Evolutionary conservation across 2,797 vertebrate species (phyloP), one percentile per base, ranked within the genome.

Genomic region (Simalia tracyae): DNA sequence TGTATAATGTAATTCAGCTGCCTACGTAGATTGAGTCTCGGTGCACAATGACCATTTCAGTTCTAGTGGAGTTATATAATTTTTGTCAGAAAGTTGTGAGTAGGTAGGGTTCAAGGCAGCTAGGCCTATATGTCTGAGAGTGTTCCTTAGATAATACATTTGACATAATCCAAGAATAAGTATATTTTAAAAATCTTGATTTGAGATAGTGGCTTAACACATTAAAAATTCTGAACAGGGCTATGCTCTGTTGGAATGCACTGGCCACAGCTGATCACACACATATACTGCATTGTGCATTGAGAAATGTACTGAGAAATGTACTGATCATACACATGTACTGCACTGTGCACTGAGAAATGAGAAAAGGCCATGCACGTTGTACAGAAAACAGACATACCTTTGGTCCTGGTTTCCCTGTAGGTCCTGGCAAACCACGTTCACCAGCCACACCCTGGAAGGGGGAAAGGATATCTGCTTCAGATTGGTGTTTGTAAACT

Each of bases 331-430:
- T 2, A 36, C 36, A 63, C 9, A 72, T 3, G 15, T 36, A 5
- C 61, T 50, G 4, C 31, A 89, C 4, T 24, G 15, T 9, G 5
- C 12, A 89, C 26, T 26, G n/a, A 87, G 84, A 87, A 90, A 84
- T n/a, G 26, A 42, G n/a, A n/a, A 4, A 42, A 63, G 28, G 68
- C 36, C 31, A 89, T 15, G 24, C 7, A 15, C 14, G 42, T 1
- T 2, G 2, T 54, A 59, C 1, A 15, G 24, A 84, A 64, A 59
- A 64, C 24, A 90, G 50, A n/a, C 94, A 94, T 96, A 99, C 99
- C 98, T 99, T 99, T 54, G 98, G 97, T 92, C 99, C 99, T 3
- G 98, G 97, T 88, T 98, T 98, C 93, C 99, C 99, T 0, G 98
- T 98, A 50, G 98, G 97, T 10, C 98, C 99, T 0, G 96, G 97